Base-by-base conservation (phyloP, 2,797 vertebrate genomes). In the Australoheros facetus region DNA sequence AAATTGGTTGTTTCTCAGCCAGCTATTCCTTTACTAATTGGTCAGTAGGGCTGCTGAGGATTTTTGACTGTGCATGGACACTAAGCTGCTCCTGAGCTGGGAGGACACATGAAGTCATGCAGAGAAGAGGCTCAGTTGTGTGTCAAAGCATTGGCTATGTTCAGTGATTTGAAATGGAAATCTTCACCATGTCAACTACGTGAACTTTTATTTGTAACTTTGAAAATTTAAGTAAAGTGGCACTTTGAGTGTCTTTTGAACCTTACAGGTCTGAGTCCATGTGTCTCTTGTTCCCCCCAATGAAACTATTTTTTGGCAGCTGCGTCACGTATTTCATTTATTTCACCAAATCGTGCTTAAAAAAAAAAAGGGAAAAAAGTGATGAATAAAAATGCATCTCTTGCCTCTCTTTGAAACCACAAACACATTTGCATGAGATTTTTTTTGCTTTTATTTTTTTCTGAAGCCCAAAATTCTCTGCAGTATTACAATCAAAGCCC, bases 181-280 rank as follows among this genome's bases (percentile, higher is more conserved):
- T 83, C 81, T 90, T 89, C 85, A 88, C 93, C 77, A 85, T 94
- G 94, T 94, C 93, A 91, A 92, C 82, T 81, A 86, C 91, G 94
- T 94, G 92, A 94, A 93, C 71, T 90, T 94, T 93, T 91, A 88
- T 93, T 95, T 94, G 93, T 94, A 92, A 92, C 87, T 94, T 95
- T 93, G 85, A 90, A 87, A 88, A 80, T 90, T 92, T 91, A 87
- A 95, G 92, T 95, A 94, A 95, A 95, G 90, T 90, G 92, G 84
- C 94, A 93, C 93, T 87, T 90, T 85, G 89, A 86, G 93, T 95
- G 93, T 94, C 93, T 94, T 94, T 94, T 94, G 91, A 95, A 94
- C 87, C 90, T 89, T 90, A 85, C 73, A 78, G 75, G 73, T 77
- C 64, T 83, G 82, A 83, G 88, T 94, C 81, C 79, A 83, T 55